Conservation (phyloP, 2,113 vertebrate species). For the Microcebus griseorufus region DNA sequence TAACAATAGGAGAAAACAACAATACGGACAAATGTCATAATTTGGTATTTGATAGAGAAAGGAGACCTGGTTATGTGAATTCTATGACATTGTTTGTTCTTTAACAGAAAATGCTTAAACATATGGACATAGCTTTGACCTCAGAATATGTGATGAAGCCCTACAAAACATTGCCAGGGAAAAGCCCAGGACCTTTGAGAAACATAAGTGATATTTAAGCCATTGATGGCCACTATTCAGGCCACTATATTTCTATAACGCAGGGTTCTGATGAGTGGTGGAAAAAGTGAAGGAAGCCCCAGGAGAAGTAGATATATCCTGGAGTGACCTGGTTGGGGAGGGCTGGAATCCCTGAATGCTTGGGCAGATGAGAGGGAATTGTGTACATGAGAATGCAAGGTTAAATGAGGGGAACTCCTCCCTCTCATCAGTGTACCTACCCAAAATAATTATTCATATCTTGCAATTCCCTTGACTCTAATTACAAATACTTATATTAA, state of each 20-base stretch:
- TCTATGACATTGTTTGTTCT: constrained; percentile 4
- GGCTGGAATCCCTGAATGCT: background rate
- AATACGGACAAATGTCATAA: constrained; percentile 33
- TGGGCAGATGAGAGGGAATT: background rate
- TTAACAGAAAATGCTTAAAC: constrained; percentile 30
- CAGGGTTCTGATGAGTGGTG: background rate
- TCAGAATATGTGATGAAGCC: background rate
- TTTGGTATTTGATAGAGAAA: constrained; percentile 50
- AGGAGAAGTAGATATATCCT: background rate
- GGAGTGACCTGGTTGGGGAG: background rate
- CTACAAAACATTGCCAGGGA: background rate
- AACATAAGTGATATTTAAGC: constrained; percentile 9
- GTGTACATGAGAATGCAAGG: background rate
- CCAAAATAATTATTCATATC: background rate
- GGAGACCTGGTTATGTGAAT: constrained; percentile 16
- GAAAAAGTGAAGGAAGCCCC: background rate
- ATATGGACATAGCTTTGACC: background rate
- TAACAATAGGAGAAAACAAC: constrained; percentile 39
- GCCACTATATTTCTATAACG: background rate
- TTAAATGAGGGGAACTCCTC: background rate
- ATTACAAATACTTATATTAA: background rate
- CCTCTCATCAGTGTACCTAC: background rate
- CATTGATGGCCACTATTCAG: background rate
- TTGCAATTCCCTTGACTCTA: background rate
- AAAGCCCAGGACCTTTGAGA: constrained; percentile 5